These are phyloP conservation scores for Barypeithes pellucidus DNA, from an alignment of 2,888 invertebrate genomes.

Conservation along the genomic window DNA sequence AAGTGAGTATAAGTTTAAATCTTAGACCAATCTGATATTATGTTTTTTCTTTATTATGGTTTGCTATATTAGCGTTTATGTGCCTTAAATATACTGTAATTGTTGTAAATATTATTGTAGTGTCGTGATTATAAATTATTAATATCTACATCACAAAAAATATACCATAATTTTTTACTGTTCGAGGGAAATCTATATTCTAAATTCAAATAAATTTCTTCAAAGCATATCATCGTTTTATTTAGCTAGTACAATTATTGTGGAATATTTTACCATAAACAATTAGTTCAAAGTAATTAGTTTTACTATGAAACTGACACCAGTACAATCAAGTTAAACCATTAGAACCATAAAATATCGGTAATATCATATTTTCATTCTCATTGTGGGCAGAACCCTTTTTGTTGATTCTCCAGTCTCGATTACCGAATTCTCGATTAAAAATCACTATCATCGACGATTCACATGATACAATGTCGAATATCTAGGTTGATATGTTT, in stretches of 20 bases:
- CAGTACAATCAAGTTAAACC: too few relatives aligned
- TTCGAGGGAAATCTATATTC: constrained; percentile 19
- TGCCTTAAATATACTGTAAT: constrained; percentile 32
- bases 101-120: constrained; percentile 15
- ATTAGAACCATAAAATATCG: too few relatives aligned
- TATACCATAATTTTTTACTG: constrained; percentile 27
- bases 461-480: too few relatives aligned
- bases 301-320: too few relatives aligned
- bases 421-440: too few relatives aligned
- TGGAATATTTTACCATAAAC: too few relatives aligned
- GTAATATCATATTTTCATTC: too few relatives aligned
- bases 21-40: not conserved
- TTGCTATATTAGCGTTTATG: constrained; percentile 35
- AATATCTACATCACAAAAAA: constrained; percentile 18
- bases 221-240: constrained; percentile 12
- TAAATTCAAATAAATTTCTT: constrained; percentile 24
- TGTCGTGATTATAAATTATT: constrained; percentile 21
- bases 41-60: constrained; percentile 10
- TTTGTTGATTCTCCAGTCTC: too few relatives aligned
- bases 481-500: too few relatives aligned
- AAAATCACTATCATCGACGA: too few relatives aligned
- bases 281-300: too few relatives aligned
- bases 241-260: not conserved
- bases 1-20: not conserved
- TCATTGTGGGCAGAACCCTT: too few relatives aligned